Evolutionary conservation across 1,140 invertebrate species (phyloP).

Genomic region (Scaptomyza montana): DNA sequence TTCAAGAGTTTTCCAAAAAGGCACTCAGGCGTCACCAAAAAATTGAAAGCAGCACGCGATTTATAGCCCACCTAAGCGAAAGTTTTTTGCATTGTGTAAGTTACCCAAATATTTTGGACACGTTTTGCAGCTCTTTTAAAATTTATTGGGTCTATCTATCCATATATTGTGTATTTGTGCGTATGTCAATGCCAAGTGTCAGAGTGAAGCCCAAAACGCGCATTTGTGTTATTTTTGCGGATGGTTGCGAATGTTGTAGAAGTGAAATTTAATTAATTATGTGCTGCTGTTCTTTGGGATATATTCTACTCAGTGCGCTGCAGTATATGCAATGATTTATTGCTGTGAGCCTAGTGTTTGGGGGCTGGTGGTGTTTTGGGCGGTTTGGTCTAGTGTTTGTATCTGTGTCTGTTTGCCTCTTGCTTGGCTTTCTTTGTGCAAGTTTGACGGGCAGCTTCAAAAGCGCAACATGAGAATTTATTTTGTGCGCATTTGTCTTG

Average conservation of each 20-base stretch:
- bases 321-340: conserved; percentile 75
- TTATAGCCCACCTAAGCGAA: conserved; percentile 74
- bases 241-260: conserved; percentile 44
- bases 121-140: conserved; percentile 49
- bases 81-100: conserved; percentile 60
- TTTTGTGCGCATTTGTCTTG: conserved; percentile 78
- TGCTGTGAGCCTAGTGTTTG: conserved; percentile 14
- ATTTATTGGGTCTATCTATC: conserved; percentile 72
- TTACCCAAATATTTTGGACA: conserved; percentile 53
- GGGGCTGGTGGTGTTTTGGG: background rate
- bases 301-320: conserved; percentile 49
- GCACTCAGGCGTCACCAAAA: conserved; percentile 35
- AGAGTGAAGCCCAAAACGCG: conserved; percentile 47
- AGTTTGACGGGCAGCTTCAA: conserved; percentile 72
- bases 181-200: conserved; percentile 71
- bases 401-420: conserved; percentile 1
- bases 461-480: conserved; percentile 81
- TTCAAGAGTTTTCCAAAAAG: conserved; percentile 53
- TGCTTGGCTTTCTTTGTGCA: conserved; percentile 51
- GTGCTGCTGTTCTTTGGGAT: conserved; percentile 44
- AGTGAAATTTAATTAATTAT: conserved; percentile 80
- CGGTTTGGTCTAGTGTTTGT: conserved; percentile 13
- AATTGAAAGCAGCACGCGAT: conserved; percentile 69
- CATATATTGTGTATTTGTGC: conserved; percentile 47
- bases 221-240: conserved; percentile 64